Evolutionary conservation across 2,888 invertebrate species (phyloP).

Genomic region (Sepioteuthis lessoniana): DNA sequence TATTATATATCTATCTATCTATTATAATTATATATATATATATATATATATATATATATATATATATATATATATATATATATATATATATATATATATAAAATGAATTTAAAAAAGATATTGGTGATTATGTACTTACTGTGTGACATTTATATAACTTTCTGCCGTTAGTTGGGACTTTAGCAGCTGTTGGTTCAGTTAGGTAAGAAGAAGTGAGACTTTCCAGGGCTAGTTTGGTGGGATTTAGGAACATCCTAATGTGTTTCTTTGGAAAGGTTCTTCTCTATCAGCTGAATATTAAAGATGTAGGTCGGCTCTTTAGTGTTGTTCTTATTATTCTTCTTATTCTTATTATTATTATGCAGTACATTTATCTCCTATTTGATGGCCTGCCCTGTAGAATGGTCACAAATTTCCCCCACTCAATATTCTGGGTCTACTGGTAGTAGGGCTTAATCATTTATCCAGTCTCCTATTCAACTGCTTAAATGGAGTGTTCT

Average conservation of each 20-base stretch:
- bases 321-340: neutral
- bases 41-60: too few relatives aligned
- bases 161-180: conserved; percentile 6
- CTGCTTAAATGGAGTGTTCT: conserved; percentile 33
- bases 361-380: neutral
- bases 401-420: conserved; percentile 18
- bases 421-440: conserved; percentile 10
- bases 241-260: conserved; percentile 9
- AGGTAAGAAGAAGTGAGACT: neutral
- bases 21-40: too few relatives aligned
- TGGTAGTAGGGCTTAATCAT: neutral
- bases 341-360: conserved; percentile 8
- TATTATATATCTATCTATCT: neutral
- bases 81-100: too few relatives aligned
- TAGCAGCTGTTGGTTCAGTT: conserved; percentile 17
- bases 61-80: too few relatives aligned
- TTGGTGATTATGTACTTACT: conserved; percentile 24
- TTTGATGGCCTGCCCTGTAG: conserved; percentile 10
- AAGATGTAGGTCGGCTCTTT: neutral
- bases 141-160: conserved; percentile 9
- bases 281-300: neutral
- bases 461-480: conserved; percentile 33
- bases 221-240: conserved; percentile 1
- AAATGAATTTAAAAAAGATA: neutral
- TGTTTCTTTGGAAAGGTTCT: conserved; percentile 21